These are phyloP conservation scores for Imbricaverruca yamaguchii DNA, from an alignment of 2,888 invertebrate genomes.

Conservation along the genomic window DNA sequence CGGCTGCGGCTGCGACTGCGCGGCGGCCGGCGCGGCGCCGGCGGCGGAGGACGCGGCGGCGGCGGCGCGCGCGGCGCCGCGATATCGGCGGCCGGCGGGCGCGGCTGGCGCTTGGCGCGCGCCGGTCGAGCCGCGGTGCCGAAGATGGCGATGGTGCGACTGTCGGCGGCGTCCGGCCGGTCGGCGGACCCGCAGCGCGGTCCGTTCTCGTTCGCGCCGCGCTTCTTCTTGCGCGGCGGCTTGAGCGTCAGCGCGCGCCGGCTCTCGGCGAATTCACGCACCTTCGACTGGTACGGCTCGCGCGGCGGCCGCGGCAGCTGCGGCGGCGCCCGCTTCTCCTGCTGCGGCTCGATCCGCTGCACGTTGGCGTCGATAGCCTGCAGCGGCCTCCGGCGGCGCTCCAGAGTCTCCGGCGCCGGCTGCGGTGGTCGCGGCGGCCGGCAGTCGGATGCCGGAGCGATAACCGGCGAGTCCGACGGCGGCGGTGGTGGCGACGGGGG, in stretches of 20 bases:
- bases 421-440: conserved; percentile 16
- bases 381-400: not conserved
- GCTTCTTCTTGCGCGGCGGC: conserved; percentile 18
- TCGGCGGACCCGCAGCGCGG: conserved; percentile 15
- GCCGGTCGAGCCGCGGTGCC: not conserved
- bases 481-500: not conserved
- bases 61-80: not conserved
- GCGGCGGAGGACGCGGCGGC: not conserved
- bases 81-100: not conserved
- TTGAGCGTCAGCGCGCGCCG: conserved; percentile 3
- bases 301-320: conserved; percentile 1
- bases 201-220: not conserved
- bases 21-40: conserved; percentile 12
- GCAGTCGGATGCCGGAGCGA: conserved; percentile 1
- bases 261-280: not conserved
- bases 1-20: not conserved
- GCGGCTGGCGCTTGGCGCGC: not conserved
- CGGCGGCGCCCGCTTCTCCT: not conserved
- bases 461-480: not conserved
- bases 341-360: not conserved
- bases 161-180: not conserved
- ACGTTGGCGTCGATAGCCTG: not conserved
- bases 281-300: conserved; percentile 10
- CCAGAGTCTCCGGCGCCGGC: conserved; percentile 6
- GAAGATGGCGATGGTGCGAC: conserved; percentile 3